Conservation (phyloP, 2,797 vertebrate genomes). For the Cossypha niveicapilla region DNA sequence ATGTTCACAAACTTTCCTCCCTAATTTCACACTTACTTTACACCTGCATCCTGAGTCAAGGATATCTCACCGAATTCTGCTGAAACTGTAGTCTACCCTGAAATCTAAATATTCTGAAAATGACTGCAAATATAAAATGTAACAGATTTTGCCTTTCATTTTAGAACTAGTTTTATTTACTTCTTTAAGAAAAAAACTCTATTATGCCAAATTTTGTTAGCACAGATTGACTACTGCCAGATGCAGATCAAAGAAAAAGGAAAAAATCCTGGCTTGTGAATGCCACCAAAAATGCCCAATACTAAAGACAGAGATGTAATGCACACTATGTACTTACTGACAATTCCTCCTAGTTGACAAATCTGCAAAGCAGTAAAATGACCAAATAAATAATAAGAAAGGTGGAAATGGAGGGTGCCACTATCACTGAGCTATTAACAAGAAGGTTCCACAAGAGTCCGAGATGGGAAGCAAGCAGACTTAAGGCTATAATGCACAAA, state of each 20-base stretch:
- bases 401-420: background rate
- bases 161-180: background rate
- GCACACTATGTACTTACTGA: background rate
- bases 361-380: background rate
- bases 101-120: background rate
- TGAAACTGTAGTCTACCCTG: background rate
- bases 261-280: background rate
- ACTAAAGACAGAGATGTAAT: background rate
- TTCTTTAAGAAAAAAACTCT: background rate
- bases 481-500: background rate
- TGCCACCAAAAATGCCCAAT: background rate
- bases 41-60: background rate
- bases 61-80: background rate
- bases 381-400: background rate
- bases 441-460: background rate
- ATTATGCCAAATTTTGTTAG: background rate
- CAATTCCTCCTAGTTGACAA: background rate
- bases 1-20: background rate
- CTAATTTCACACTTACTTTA: background rate
- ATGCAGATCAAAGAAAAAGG: background rate
- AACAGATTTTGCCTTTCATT: background rate
- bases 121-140: background rate
- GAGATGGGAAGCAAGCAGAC: background rate
- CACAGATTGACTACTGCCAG: background rate
- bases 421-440: background rate